Evolutionary conservation across 2,797 vertebrate species (phyloP), one percentile per base, ranked within the genome.

Genomic region (Poeciliopsis presidionis): DNA sequence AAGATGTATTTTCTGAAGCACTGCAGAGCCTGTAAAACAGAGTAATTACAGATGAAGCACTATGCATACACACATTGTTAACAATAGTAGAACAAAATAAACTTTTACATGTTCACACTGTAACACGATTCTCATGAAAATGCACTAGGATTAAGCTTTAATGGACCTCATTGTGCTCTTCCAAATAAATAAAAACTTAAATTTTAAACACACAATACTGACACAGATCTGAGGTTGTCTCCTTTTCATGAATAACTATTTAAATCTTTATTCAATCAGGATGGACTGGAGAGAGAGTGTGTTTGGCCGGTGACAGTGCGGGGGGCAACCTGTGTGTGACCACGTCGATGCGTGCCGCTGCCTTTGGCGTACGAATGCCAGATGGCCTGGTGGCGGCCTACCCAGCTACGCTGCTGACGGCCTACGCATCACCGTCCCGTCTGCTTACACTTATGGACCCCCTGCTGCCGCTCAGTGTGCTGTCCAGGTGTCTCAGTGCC

Each of bases 371-470:
- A 28, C 94, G 96, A 7, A 91, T 97, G 90, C 97, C 97, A 7
- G 96, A 97, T 25, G 97, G 97, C 76, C 95, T 98, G 25, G 95
- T 98, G 93, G 96, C 94, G 0, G 96, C 94, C 59, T 98, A 98
- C 91, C 97, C 97, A 0, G 97, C 96, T 69, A 97, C 95, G 2
- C 94, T 98, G 90, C 95, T 98, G 86, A 96, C 96, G 41, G 93
- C 95, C 43, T 93, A 96, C 1, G 96, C 96, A 49, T 98, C 97
- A 0, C 97, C 97, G 36, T 98, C 97, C 57, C 97, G 97, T 84
- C 96, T 98, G 30, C 96, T 98, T 53, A 96, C 96, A 55, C 95
- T 98, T 87, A 97, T 98, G 83, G 97, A 98, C 92, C 97, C 97
- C 2, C 93, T 98, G 84, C 95, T 98, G 90, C 97, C 97, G 0